Evolutionary conservation across 2,113 vertebrate genomes (phyloP).

Genomic region (Lepisosteus osseus): DNA sequence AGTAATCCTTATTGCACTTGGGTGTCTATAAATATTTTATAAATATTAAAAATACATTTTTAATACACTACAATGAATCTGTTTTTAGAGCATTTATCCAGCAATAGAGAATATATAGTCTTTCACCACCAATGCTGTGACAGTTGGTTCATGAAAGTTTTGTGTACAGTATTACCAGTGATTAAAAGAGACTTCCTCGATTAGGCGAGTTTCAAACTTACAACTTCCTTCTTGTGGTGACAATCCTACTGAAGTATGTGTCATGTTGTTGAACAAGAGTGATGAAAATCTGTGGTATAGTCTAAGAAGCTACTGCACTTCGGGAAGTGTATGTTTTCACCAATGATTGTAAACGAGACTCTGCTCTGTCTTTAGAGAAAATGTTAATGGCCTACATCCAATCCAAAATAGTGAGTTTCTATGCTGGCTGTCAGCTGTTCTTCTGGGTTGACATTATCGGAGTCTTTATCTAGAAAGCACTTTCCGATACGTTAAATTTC

Average conservation of each 20-base stretch:
- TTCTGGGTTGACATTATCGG: too few relatives aligned
- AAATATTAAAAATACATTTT: too few relatives aligned
- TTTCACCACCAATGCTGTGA: too few relatives aligned
- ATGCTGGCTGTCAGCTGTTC: too few relatives aligned
- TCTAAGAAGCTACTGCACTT: slow-evolving; percentile 26
- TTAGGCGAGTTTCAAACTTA: slow-evolving; percentile 61
- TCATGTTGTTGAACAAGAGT: slow-evolving; percentile 61
- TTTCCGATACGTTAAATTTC: too few relatives aligned
- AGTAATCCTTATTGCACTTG: too few relatives aligned
- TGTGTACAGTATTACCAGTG: slow-evolving; percentile 61
- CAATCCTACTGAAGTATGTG: slow-evolving; percentile 61
- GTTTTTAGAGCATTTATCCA: too few relatives aligned
- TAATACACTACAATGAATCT: too few relatives aligned
- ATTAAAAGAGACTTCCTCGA: slow-evolving; percentile 62
- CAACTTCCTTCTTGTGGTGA: slow-evolving; percentile 75
- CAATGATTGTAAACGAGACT: slow-evolving; percentile 23
- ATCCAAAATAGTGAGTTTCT: too few relatives aligned
- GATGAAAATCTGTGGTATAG: slow-evolving; percentile 47
- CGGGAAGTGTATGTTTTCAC: slow-evolving; percentile 29
- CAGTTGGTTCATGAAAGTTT: slow-evolving; percentile 42
- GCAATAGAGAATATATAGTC: too few relatives aligned
- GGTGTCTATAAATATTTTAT: too few relatives aligned
- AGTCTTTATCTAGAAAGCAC: too few relatives aligned
- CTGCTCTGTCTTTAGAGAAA: slow-evolving; percentile 5
- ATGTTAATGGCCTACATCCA: slow-evolving; percentile 15